phyloP scores from a whole-genome alignment of 1,140 invertebrate genomes.

The Cephus cinctus region DNA sequence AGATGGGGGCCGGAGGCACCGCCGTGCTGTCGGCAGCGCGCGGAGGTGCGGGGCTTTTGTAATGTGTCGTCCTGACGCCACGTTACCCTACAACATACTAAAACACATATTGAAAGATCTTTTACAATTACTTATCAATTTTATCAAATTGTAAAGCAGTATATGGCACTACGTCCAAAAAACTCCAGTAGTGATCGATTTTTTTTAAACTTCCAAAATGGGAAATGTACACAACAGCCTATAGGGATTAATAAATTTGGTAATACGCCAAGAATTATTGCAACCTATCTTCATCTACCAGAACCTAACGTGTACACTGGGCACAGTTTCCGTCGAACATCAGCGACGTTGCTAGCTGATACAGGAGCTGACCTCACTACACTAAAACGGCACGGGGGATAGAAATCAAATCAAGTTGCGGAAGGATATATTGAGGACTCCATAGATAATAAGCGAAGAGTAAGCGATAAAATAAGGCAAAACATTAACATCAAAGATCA shows the following conservation, averaged over 20 bases:
- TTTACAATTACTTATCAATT: too few relatives aligned
- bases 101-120: too few relatives aligned
- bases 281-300: not conserved
- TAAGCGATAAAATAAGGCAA: too few relatives aligned
- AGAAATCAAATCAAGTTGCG: conserved; percentile 12
- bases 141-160: conserved; percentile 9
- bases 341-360: conserved; percentile 10
- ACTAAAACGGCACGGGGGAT: conserved; percentile 13
- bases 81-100: too few relatives aligned
- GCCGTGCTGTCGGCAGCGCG: too few relatives aligned
- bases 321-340: conserved; percentile 10
- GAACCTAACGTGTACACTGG: conserved; percentile 8
- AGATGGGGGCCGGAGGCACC: too few relatives aligned
- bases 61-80: too few relatives aligned
- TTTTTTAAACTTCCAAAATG: conserved; percentile 10
- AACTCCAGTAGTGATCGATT: not conserved
- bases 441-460: not conserved
- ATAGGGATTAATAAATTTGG: conserved; percentile 13
- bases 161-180: conserved; percentile 10
- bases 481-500: too few relatives aligned
- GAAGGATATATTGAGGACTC: conserved; percentile 10
- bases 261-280: conserved; percentile 5
- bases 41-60: too few relatives aligned
- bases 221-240: conserved; percentile 10
- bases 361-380: conserved; percentile 4